A percentile compares a stretch with the other conserved stretches of the same genome.
These are phyloP conservation scores for Tragelaphus buxtoni DNA, from an alignment of 2,113 vertebrate species.

Conservation along the genomic window DNA sequence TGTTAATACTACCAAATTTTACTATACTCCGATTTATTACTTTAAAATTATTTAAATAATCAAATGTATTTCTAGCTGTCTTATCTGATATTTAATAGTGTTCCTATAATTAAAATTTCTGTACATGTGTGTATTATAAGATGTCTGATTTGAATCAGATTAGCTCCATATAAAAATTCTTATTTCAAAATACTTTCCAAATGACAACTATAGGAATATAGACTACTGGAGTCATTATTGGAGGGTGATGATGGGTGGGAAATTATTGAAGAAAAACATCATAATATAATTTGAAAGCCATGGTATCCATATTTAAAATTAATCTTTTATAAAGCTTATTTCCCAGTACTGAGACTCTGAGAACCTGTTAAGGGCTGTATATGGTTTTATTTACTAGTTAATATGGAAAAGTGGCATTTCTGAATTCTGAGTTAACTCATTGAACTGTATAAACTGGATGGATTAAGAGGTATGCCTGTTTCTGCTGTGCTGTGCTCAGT, in stretches of 20 bases:
- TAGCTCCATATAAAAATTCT: not conserved
- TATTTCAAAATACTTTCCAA: not conserved
- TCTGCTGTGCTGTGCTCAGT: not conserved
- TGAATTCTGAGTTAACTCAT: not conserved
- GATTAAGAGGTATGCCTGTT: not conserved
- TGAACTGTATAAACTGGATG: not conserved
- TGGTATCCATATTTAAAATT: constrained; percentile 10
- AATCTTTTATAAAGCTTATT: constrained; percentile 31
- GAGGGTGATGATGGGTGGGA: not conserved
- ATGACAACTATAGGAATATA: not conserved
- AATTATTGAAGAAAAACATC: not conserved
- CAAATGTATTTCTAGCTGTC: not conserved
- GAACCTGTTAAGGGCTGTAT: not conserved
- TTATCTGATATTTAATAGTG: not conserved
- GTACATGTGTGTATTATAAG: not conserved
- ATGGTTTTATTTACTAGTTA: not conserved
- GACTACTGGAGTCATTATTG: not conserved
- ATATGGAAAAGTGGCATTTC: not conserved
- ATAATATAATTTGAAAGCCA: constrained; percentile 22
- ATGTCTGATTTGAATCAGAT: constrained; percentile 6
- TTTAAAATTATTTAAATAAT: constrained; percentile 10
- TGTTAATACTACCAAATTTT: too few species aligned
- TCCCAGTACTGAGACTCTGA: not conserved
- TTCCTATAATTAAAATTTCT: constrained; percentile 20
- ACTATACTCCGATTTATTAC: constrained; percentile 4